Percentiles rank a stretch among this genome's conserved stretches.
Conservation (phyloP, 2,888 invertebrate species). For the Arge pagana region DNA sequence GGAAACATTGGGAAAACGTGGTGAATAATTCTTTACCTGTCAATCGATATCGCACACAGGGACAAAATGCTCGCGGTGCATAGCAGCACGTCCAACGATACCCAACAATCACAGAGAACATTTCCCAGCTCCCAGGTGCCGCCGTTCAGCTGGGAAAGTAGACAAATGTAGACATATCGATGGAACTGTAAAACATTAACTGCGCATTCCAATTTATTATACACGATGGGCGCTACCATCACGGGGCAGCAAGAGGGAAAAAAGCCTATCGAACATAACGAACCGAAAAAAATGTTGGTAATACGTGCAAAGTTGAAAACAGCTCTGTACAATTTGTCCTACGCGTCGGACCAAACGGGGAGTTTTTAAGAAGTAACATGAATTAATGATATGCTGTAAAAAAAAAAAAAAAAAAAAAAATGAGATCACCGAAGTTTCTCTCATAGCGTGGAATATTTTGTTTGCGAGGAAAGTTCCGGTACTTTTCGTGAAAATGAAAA, state of each 20-base stretch:
- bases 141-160: slow-evolving; percentile 53
- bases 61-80: slow-evolving; percentile 94
- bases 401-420: too few species aligned
- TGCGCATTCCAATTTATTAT: slow-evolving; percentile 24
- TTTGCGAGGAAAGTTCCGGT: too few species aligned
- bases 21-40: slow-evolving; percentile 62
- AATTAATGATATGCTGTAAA: too few species aligned
- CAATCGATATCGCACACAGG: slow-evolving; percentile 89
- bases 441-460: too few species aligned
- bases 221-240: background rate
- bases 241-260: background rate
- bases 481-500: too few species aligned
- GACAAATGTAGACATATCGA: slow-evolving; percentile 2
- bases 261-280: background rate
- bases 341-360: too few species aligned
- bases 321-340: too few species aligned
- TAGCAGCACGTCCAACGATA: slow-evolving; percentile 88
- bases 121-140: slow-evolving; percentile 89
- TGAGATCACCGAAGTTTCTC: too few species aligned
- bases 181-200: slow-evolving; percentile 11
- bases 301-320: too few species aligned
- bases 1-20: slow-evolving; percentile 3
- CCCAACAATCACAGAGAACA: slow-evolving; percentile 88
- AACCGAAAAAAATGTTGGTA: background rate
- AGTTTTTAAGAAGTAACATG: too few species aligned